Conservation (phyloP, 1,140 invertebrate species). For the Homarus americanus region DNA sequence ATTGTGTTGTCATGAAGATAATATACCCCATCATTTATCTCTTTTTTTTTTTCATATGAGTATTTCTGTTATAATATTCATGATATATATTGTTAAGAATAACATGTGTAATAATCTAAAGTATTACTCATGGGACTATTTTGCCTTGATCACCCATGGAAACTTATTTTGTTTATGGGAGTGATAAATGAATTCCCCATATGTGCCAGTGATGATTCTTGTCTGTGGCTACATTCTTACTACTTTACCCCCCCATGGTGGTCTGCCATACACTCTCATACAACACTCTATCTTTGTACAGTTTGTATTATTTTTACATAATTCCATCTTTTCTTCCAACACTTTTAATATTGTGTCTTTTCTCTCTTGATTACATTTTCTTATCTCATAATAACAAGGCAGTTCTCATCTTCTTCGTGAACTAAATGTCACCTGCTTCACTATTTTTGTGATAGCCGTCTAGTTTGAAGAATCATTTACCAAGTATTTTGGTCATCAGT, state of each 20-base stretch:
- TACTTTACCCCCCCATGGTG: not conserved
- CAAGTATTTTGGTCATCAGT: not conserved
- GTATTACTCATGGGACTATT: not conserved
- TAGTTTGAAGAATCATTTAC: not conserved
- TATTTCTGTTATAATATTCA: not conserved
- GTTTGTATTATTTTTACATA: not conserved
- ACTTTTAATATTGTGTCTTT: not conserved
- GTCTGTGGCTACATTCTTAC: not conserved
- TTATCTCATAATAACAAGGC: too few relatives aligned
- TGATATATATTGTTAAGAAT: not conserved
- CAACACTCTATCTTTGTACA: not conserved
- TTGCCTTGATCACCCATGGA: not conserved
- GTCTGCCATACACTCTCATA: not conserved
- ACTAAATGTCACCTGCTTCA: not conserved
- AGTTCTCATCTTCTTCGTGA: too few relatives aligned
- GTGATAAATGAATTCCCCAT: too few relatives aligned
- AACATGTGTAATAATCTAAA: not conserved
- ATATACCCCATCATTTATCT: too few relatives aligned
- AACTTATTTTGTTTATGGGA: too few relatives aligned
- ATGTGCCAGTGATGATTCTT: not conserved
- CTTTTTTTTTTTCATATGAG: too few relatives aligned
- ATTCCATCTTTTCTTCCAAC: not conserved
- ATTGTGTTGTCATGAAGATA: not conserved
- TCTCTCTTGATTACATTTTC: too few relatives aligned
- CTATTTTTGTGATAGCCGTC: not conserved